These are phyloP conservation scores for Burhinus oedicnemus DNA, from an alignment of 2,113 vertebrate genomes.

Conservation along the genomic window DNA sequence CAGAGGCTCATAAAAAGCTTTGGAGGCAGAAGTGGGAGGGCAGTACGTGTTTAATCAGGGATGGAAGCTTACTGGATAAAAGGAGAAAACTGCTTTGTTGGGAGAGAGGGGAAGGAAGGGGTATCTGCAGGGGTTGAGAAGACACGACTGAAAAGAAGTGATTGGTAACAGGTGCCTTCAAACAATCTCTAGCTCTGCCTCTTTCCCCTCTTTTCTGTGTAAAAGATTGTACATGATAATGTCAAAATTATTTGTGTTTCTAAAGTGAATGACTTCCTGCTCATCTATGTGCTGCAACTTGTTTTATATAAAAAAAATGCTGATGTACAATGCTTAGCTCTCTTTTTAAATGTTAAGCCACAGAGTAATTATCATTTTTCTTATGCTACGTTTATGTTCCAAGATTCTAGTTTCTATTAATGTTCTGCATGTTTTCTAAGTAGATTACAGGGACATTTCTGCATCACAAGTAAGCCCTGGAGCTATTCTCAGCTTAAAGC, in stretches of 20 bases:
- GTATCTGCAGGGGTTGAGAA: slow-evolving; percentile 40
- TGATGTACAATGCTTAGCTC: slow-evolving; percentile 63
- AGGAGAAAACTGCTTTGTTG: slow-evolving; percentile 44
- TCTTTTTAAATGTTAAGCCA: slow-evolving; percentile 76
- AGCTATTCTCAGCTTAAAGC: slow-evolving; percentile 74
- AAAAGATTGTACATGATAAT: slow-evolving; percentile 19
- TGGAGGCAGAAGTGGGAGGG: slow-evolving; percentile 23
- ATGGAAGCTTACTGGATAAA: slow-evolving; percentile 59
- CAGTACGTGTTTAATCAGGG: slow-evolving; percentile 35
- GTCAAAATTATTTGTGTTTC: slow-evolving; percentile 62
- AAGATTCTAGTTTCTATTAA: slow-evolving; percentile 72
- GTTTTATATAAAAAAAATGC: slow-evolving; percentile 60
- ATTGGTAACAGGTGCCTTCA: slow-evolving; percentile 57
- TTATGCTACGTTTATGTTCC: slow-evolving; percentile 73
- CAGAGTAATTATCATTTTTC: slow-evolving; percentile 80
- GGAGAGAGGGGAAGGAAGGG: slow-evolving; percentile 6
- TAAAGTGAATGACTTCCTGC: slow-evolving; percentile 33
- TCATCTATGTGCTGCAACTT: slow-evolving; percentile 49
- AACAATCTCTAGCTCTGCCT: slow-evolving; percentile 15
- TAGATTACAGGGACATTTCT: slow-evolving; percentile 79
- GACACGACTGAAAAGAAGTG: background rate
- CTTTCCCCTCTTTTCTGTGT: background rate
- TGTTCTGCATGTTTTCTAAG: slow-evolving; percentile 77
- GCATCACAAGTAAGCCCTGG: slow-evolving; percentile 74
- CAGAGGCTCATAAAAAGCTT: slow-evolving; percentile 52